Percentiles rank a stretch among this genome's conserved stretches.
These are phyloP conservation scores for Pandion haliaetus DNA, from an alignment of 2,113 vertebrate species.

Conservation along the genomic window DNA sequence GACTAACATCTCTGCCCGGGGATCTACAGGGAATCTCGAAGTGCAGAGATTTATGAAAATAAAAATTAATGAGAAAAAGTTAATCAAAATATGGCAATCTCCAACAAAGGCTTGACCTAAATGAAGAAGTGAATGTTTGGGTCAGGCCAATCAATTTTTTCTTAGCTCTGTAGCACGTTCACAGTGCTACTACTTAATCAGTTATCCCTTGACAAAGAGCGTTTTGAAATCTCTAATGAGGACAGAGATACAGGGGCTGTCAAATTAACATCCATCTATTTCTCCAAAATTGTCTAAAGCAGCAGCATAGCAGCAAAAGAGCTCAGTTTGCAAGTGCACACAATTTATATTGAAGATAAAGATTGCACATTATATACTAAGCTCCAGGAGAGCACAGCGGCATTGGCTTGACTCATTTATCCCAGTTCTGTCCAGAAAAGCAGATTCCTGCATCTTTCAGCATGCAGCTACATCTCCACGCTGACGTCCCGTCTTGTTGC, in stretches of 20 bases:
- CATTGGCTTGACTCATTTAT: not conserved
- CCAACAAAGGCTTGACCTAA: not conserved
- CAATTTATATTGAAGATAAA: not conserved
- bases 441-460: not conserved
- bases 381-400: not conserved
- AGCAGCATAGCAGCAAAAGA: not conserved
- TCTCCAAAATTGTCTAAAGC: not conserved
- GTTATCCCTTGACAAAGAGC: not conserved
- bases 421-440: not conserved
- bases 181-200: not conserved
- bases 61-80: not conserved
- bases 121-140: not conserved
- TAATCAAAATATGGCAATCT: not conserved
- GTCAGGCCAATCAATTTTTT: not conserved
- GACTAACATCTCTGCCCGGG: not conserved
- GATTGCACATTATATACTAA: not conserved
- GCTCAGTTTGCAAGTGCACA: not conserved
- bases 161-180: not conserved
- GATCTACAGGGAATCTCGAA: not conserved
- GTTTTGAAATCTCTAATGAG: not conserved
- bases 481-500: fast-evolving
- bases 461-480: not conserved
- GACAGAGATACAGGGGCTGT: not conserved
- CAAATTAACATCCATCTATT: not conserved
- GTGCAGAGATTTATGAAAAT: not conserved